Conservation (phyloP, 1,140 invertebrate species). For the Drosophila yakuba region DNA sequence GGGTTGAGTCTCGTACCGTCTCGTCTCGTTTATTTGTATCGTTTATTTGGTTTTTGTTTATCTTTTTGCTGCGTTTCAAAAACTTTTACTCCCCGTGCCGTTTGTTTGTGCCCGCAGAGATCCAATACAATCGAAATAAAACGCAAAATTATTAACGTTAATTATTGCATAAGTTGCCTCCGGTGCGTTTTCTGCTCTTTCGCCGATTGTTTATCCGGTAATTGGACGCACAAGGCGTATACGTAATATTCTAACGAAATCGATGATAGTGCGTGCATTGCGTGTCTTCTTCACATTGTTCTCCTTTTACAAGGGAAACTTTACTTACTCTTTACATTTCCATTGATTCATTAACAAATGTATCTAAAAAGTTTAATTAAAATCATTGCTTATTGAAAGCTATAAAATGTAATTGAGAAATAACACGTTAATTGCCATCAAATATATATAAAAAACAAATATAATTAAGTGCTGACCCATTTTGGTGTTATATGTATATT, state of each 20-base stretch:
- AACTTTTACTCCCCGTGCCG: constrained; percentile 60
- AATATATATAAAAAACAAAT: neutral
- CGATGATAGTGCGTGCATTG: constrained; percentile 13
- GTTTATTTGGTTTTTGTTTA: constrained; percentile 43
- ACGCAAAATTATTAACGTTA: constrained; percentile 65
- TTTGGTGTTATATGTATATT: neutral
- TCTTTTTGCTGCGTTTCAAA: constrained; percentile 51
- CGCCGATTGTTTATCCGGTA: constrained; percentile 14
- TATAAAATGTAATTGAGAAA: neutral
- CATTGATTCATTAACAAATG: no score
- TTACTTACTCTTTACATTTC: neutral
- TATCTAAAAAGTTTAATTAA: no score
- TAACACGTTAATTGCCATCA: neutral
- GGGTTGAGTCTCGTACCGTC: constrained; percentile 64
- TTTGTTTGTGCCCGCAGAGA: constrained; percentile 23
- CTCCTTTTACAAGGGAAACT: constrained; percentile 7
- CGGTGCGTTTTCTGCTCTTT: neutral
- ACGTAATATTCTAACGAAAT: constrained; percentile 54
- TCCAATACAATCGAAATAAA: constrained; percentile 34
- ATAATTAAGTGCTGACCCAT: neutral
- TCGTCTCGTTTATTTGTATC: constrained; percentile 1
- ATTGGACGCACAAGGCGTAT: constrained; percentile 41
- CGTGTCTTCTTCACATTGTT: constrained; percentile 8
- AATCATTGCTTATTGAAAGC: neutral
- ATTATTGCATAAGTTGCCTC: constrained; percentile 64